These are phyloP conservation scores for Hippocampus zosterae DNA, from an alignment of 2,113 vertebrate genomes.

Conservation along the genomic window DNA sequence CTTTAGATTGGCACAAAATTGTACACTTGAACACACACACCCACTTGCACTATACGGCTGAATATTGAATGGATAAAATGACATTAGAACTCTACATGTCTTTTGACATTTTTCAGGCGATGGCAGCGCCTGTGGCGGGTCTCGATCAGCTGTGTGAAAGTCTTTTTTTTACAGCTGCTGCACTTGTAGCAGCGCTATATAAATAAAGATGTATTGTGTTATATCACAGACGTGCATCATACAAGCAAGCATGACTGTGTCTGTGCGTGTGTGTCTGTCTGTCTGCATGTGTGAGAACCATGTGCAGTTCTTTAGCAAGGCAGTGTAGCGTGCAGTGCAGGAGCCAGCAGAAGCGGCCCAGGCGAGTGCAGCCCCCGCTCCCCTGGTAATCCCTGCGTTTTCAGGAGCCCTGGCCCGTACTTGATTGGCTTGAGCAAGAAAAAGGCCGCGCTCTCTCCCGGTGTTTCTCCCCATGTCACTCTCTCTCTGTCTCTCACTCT, in stretches of 20 bases:
- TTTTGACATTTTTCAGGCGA: no score
- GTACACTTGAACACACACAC: neutral
- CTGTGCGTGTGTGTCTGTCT: conserved; percentile 31
- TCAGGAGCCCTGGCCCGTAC: conserved; percentile 97
- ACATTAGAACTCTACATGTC: neutral
- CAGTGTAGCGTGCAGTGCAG: conserved; percentile 82
- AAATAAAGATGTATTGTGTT: no score
- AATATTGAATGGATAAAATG: no score
- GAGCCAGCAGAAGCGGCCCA: conserved; percentile 78
- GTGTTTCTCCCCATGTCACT: conserved; percentile 44
- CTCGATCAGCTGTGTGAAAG: conserved; percentile 7
- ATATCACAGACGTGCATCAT: conserved; percentile 18
- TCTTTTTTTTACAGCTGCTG: neutral
- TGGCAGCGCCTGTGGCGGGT: neutral
- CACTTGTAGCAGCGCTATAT: no score
- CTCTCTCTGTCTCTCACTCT: conserved; percentile 47
- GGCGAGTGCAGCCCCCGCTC: conserved; percentile 62
- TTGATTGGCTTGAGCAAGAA: conserved; percentile 99
- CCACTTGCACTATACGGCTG: neutral
- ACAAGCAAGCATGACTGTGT: conserved; percentile 30
- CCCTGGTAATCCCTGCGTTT: conserved; percentile 95
- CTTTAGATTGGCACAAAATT: neutral
- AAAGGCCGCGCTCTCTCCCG: conserved; percentile 79
- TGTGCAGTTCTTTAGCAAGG: conserved; percentile 62
- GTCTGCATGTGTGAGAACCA: conserved; percentile 71